Evolutionary conservation across 2,888 invertebrate genomes (phyloP), one percentile per base, ranked within the genome.

Genomic region (Pemphredon lugubris): DNA sequence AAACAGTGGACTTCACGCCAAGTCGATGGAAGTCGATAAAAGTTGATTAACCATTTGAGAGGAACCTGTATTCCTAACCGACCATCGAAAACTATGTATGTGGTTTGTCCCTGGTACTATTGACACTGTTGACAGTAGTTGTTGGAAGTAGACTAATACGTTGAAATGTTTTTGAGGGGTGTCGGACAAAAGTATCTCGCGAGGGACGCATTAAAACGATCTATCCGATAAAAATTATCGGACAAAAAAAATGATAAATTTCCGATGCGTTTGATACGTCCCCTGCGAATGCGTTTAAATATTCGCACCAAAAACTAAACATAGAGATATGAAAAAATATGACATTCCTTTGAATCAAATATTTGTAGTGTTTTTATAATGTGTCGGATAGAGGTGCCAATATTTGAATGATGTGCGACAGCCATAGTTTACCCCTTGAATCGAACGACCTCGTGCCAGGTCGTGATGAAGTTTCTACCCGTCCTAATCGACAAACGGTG

Each of bases 1-100:
- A 79, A 81, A 79, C 80, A 81, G 80, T 81, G 79, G 80, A 81
- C 81, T 53, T 81, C 63, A 72, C 67, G 37, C 51, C 47, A 23
- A 45, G 58, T 79, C 50, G 23, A 58, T 18, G 51, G 23, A 44
- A 21, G 11, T 44, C 44, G 20, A 14, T 51, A 42, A 58, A 47
- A 60, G 30, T 60, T 68, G 30, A 70, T 77, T 77, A 66, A 68
- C 54, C 39, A 3, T 21, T 34, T 37, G 55, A 51, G 37, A 16
- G 18, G 14, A 34, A 48, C 50, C 40, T 18, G 21, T 45, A 55
- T 53, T 18, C 37, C 34, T 16, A 78, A 80, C 80, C 74, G 80
- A 76, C 72, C 74, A 70, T 68, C 20, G 32, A 70, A 13, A 39
- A 42, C 16, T 7, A 37, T 14, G 34, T 47, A 58, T n/a, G 6